Evolutionary conservation across 2,797 vertebrate species (phyloP).

Genomic region (Sebastes itinus): DNA sequence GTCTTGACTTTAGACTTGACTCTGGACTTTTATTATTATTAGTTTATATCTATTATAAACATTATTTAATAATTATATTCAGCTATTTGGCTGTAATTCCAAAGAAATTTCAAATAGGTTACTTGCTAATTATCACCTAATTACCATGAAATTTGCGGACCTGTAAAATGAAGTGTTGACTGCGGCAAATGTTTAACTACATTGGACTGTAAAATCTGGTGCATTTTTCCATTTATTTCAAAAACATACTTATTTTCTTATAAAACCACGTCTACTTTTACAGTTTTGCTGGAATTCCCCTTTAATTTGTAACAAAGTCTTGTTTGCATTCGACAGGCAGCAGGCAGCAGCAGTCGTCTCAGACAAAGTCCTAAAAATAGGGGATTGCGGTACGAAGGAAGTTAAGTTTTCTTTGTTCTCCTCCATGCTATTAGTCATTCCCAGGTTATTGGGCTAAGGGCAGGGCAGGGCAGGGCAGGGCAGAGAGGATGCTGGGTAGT

Average conservation of each 20-base stretch:
- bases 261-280: neutral
- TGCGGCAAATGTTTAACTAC: neutral
- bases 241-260: neutral
- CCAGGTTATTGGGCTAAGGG: constrained; percentile 54
- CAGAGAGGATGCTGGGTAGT: constrained; percentile 72
- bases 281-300: constrained; percentile 46
- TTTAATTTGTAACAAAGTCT: constrained; percentile 36
- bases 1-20: too few relatives aligned
- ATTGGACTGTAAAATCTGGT: neutral
- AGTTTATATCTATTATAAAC: too few relatives aligned
- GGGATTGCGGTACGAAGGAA: neutral
- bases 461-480: constrained; percentile 53
- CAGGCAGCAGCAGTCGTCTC: constrained; percentile 51
- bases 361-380: constrained; percentile 5
- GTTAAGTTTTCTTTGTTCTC: constrained; percentile 18
- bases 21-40: too few relatives aligned
- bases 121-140: too few relatives aligned
- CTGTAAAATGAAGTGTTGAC: too few relatives aligned
- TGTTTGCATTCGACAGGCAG: constrained; percentile 57
- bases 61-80: too few relatives aligned
- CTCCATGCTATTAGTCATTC: constrained; percentile 91
- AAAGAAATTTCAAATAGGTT: too few relatives aligned
- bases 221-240: neutral
- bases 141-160: too few relatives aligned
- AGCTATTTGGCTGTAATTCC: too few relatives aligned